Percentiles rank a stretch among this genome's conserved stretches.
Conservation (phyloP, 2,797 vertebrate species). For the Brachyalestes nurse region DNA sequence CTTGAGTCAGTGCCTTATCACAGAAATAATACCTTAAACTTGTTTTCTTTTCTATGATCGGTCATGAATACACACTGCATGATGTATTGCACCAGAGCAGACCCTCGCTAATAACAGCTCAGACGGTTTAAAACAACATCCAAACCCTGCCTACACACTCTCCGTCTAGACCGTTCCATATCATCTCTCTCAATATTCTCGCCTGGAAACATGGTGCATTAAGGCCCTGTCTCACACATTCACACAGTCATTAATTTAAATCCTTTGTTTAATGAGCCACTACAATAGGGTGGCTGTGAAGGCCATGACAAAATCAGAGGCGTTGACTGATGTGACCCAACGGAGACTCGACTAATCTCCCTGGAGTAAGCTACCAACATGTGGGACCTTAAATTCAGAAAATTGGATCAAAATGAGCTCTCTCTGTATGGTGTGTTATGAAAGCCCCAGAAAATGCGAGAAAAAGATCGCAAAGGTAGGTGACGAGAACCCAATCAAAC, state of each 20-base stretch:
- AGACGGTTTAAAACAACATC: neutral
- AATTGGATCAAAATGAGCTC: neutral
- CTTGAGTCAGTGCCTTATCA: too few species aligned
- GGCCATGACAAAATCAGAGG: neutral
- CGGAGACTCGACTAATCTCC: slow-evolving; percentile 9
- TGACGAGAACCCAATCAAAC: too few species aligned
- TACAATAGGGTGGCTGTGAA: slow-evolving; percentile 10
- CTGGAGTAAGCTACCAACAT: neutral
- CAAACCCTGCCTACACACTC: neutral
- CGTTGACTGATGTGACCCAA: slow-evolving; percentile 32
- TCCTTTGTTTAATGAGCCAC: slow-evolving; percentile 22
- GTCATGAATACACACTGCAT: neutral
- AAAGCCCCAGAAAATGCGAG: too few species aligned
- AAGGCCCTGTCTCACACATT: neutral
- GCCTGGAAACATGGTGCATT: neutral
- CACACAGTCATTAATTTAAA: neutral
- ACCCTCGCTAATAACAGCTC: neutral
- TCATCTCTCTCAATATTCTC: neutral
- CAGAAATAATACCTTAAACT: too few species aligned
- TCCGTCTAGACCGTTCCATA: slow-evolving; percentile 22
- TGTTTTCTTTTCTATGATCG: neutral
- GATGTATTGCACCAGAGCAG: neutral
- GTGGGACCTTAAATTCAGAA: neutral
- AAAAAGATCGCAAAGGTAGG: too few species aligned
- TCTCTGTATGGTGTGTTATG: neutral